These are phyloP conservation scores for Lamprologus speciosus DNA, from an alignment of 2,113 vertebrate genomes.

Conservation along the genomic window DNA sequence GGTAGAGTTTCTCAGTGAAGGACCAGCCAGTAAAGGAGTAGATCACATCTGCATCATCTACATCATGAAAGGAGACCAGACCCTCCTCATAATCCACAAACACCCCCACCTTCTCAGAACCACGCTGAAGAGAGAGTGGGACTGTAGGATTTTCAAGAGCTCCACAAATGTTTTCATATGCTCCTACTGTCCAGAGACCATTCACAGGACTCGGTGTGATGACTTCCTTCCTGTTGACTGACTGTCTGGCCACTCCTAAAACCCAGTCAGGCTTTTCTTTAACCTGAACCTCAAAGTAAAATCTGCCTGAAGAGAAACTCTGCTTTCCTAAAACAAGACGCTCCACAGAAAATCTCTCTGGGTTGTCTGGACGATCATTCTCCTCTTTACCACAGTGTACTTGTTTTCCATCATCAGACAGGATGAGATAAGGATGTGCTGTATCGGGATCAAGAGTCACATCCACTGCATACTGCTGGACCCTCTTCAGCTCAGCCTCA, in stretches of 20 bases:
- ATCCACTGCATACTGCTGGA: neutral
- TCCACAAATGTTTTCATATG: neutral
- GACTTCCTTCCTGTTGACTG: neutral
- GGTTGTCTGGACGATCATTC: neutral
- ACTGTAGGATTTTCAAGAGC: neutral
- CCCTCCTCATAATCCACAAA: neutral
- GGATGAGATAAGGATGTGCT: fast-evolving
- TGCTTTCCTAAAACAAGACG: neutral
- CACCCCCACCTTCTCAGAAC: neutral
- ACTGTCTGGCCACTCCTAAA: neutral
- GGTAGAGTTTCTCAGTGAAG: neutral
- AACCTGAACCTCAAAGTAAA: neutral
- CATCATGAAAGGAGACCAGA: neutral
- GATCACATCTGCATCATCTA: neutral
- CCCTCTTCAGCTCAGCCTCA: too few species aligned
- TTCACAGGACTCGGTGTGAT: neutral
- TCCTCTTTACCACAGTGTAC: neutral
- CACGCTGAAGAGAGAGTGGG: neutral
- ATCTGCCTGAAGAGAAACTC: neutral
- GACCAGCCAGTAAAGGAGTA: neutral
- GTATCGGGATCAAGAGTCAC: neutral
- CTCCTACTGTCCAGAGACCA: neutral
- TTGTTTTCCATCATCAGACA: neutral
- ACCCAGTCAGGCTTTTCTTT: neutral
- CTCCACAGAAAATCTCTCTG: neutral